These are phyloP conservation scores for Drosophila stalkeri DNA, from an alignment of 2,888 invertebrate genomes.

Conservation along the genomic window DNA sequence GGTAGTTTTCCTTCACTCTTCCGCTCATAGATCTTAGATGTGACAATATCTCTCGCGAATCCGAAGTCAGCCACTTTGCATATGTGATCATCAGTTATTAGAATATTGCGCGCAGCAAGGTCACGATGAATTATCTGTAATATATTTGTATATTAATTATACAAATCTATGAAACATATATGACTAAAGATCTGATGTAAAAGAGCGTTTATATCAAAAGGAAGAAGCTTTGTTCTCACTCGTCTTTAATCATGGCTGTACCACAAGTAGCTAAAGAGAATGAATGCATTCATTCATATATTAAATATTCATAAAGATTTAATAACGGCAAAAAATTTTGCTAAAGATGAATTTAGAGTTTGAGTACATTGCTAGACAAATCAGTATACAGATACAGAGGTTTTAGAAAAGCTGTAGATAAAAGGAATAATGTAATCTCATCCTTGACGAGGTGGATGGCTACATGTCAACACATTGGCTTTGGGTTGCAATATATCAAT, in stretches of 20 bases:
- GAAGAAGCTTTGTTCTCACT: neutral
- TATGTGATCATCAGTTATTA: conserved; percentile 93
- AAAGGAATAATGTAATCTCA: neutral
- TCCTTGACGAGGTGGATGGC: neutral
- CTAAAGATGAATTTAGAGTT: neutral
- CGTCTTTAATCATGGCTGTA: neutral
- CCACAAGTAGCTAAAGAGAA: neutral
- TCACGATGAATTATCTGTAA: conserved; percentile 94
- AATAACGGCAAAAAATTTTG: too few species aligned
- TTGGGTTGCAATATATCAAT: neutral
- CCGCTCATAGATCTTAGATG: conserved; percentile 94
- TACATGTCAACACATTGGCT: too few species aligned
- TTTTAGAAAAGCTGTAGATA: neutral
- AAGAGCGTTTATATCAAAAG: neutral
- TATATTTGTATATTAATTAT: neutral
- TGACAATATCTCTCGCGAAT: conserved; percentile 94
- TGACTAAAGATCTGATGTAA: neutral
- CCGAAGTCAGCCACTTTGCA: conserved; percentile 98
- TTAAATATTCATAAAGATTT: neutral
- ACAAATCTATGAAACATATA: too few species aligned
- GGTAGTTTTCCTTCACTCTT: conserved; percentile 93
- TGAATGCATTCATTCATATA: neutral
- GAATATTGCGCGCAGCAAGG: conserved; percentile 94
- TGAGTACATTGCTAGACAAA: neutral
- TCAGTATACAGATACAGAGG: neutral